Evolutionary conservation across 92 coral and sea anemone genomes (phyloP).

Genomic region (Parazoanthus swiftii): DNA sequence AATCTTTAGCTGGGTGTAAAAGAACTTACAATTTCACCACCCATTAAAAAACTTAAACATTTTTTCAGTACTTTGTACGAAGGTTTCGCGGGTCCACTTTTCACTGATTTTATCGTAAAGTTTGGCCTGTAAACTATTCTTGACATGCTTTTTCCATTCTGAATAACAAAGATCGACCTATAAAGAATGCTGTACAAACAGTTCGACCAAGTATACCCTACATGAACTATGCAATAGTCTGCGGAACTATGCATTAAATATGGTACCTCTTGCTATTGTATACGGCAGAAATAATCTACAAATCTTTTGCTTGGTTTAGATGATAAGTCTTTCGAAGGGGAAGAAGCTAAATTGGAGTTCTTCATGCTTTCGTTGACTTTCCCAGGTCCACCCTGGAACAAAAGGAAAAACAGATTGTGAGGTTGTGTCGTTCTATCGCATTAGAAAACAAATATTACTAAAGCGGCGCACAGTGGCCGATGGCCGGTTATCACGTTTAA

Average conservation of each 20-base stretch:
- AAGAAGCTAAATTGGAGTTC: not conserved
- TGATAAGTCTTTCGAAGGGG: not conserved
- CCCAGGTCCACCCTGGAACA: not conserved
- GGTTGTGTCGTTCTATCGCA: not conserved
- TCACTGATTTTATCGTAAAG: no score
- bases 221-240: not conserved
- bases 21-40: no score
- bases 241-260: not conserved
- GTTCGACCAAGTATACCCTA: not conserved
- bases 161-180: no score
- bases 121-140: no score
- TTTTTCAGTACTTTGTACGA: no score
- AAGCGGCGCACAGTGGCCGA: not conserved
- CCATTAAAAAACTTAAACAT: no score
- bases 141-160: no score
- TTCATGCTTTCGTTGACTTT: not conserved
- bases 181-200: no score
- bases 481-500: no score
- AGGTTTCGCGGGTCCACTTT: no score
- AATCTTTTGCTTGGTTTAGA: not conserved
- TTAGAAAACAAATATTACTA: not conserved
- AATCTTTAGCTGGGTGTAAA: no score
- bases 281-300: conserved; percentile 7
- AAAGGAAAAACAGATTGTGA: not conserved
- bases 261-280: not conserved